phyloP scores from a whole-genome alignment of 2,113 vertebrate genomes.

The Elgaria multicarinata region DNA sequence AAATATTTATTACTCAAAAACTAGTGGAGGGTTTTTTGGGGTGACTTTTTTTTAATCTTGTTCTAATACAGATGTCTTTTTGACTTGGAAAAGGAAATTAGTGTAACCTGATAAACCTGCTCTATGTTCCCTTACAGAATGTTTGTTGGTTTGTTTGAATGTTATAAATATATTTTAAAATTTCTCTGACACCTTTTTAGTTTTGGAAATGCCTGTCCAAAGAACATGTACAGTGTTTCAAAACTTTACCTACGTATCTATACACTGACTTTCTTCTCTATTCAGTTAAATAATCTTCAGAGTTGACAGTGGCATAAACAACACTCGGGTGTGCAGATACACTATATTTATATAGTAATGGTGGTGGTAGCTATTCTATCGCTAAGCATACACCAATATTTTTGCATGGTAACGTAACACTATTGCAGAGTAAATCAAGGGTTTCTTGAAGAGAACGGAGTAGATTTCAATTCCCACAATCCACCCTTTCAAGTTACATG shows the following conservation, averaged over 20 bases:
- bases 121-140: neutral
- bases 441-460: accelerated
- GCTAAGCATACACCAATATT: neutral
- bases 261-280: neutral
- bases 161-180: constrained; percentile 35
- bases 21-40: constrained; percentile 62
- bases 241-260: neutral
- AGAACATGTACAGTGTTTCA: constrained; percentile 7
- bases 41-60: constrained; percentile 70
- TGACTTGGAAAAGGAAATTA: constrained; percentile 65
- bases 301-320: neutral
- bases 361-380: neutral
- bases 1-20: constrained; percentile 80
- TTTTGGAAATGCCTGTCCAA: constrained; percentile 34
- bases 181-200: constrained; percentile 42
- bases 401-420: neutral
- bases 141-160: constrained; percentile 25
- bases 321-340: neutral
- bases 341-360: neutral
- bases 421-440: neutral
- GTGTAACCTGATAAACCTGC: constrained; percentile 73
- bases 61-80: constrained; percentile 61
- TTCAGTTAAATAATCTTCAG: neutral
- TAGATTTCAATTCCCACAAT: neutral
- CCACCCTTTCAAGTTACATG: neutral